These are phyloP conservation scores for Coccyzus lansbergi DNA, from an alignment of 2,797 vertebrate genomes.

Conservation along the genomic window DNA sequence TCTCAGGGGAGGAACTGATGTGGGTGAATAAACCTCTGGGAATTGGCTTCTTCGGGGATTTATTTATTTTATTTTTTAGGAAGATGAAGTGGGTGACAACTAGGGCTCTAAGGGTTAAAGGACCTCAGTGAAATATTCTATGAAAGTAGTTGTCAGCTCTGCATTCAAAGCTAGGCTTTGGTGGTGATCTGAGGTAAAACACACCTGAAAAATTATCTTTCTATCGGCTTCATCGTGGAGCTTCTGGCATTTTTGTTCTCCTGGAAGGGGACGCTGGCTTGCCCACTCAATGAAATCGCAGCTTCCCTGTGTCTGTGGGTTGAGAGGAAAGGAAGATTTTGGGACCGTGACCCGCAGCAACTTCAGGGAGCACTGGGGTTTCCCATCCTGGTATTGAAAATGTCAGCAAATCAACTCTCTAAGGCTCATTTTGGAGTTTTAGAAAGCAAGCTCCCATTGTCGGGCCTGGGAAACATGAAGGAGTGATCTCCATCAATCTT, in stretches of 20 bases:
- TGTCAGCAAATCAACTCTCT: too few species aligned
- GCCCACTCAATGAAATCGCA: neutral
- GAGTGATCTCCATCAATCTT: too few species aligned
- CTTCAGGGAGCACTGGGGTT: accelerated
- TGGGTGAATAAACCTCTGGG: neutral
- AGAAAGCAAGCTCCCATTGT: too few species aligned
- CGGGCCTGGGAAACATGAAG: too few species aligned
- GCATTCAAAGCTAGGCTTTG: neutral
- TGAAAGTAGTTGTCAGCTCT: neutral
- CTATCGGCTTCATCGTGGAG: accelerated
- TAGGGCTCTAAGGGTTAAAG: neutral
- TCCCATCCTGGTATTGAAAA: too few species aligned
- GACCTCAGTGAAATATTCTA: neutral
- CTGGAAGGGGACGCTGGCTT: neutral
- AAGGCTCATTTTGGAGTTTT: too few species aligned
- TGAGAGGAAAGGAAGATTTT: accelerated
- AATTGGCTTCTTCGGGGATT: neutral
- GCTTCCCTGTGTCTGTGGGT: neutral
- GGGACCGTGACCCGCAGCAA: accelerated
- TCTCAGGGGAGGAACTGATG: neutral
- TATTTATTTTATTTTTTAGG: neutral
- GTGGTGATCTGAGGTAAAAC: neutral
- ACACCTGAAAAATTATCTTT: neutral
- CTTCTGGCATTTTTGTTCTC: neutral
- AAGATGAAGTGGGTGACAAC: neutral